Base-by-base conservation (phyloP, 2,113 vertebrate genomes). In the Poeciliopsis occidentalis region DNA sequence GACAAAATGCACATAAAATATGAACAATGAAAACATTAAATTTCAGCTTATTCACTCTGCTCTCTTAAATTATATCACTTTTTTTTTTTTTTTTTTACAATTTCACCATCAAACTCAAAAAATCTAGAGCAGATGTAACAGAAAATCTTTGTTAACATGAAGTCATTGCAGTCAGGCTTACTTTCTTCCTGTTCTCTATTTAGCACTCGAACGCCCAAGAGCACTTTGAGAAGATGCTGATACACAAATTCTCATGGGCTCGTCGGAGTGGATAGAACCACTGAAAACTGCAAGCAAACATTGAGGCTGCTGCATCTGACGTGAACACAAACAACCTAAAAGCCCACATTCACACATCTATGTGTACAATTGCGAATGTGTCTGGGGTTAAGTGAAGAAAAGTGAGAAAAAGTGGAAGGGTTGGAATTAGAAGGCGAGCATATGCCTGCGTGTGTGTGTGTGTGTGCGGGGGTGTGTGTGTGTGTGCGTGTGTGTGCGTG, bases 171-270 rank as follows among this genome's bases (percentile, higher is more conserved):
- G 83, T 64, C 85, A 79, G 75, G 79, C 61, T 62, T 85, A 79
- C 74, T 76, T 86, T 82, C 62, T 31, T 26, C 72, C 66, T 77
- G 74, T 67, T 68, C 78, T 74, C 69, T 31, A 64, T 76, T 64
- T 26, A 68, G 69, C 69, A 68, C 67, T 87, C 68, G 73, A 72
- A 91, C 75, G 66, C 84, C 85, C 79, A 80, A 81, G 54, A 90
- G 85, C 79, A 76, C 87, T 88, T 93, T 88, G 87, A 88, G 88
- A 90, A 91, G 88, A 89, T 91, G 90, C 88, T 91, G 92, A 92
- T 89, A 83, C 89, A 73, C 84, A 89, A 90, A 91, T 89, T 92
- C 92, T 87, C 91, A 89, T 89, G 91, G 84, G 87, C 88, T 92
- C 86, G 77, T 80, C 41, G 82, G 81, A 85, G 78, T 89, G 92